These are phyloP conservation scores for Pogonus chalceus DNA, from an alignment of 1,140 invertebrate species.

Conservation along the genomic window DNA sequence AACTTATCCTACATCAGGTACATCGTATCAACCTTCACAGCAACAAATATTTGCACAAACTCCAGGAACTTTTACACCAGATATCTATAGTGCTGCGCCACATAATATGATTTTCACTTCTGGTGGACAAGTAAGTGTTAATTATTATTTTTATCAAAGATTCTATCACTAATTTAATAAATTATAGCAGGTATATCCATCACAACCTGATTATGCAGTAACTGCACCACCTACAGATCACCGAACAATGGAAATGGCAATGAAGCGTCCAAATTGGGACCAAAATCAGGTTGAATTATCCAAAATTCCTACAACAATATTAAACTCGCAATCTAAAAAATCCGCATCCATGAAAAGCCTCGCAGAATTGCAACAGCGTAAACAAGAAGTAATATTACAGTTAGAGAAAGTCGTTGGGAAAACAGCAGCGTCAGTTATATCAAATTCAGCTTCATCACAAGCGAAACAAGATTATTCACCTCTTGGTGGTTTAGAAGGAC, in stretches of 20 bases:
- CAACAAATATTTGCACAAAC: slow-evolving; percentile 26
- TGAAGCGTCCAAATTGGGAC: slow-evolving; percentile 21
- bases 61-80: slow-evolving; percentile 23
- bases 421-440: slow-evolving; percentile 37
- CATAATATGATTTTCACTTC: slow-evolving; percentile 30
- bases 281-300: not conserved
- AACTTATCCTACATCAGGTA: slow-evolving; percentile 14
- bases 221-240: slow-evolving; percentile 21
- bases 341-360: slow-evolving; percentile 38
- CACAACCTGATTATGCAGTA: slow-evolving; percentile 22
- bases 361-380: slow-evolving; percentile 52
- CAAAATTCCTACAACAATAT: not conserved
- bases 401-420: slow-evolving; percentile 53
- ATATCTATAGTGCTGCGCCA: slow-evolving; percentile 27
- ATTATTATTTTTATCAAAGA: not conserved
- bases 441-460: slow-evolving; percentile 29
- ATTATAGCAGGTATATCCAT: slow-evolving; percentile 19
- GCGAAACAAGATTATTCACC: slow-evolving; percentile 31
- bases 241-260: slow-evolving; percentile 22
- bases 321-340: slow-evolving; percentile 3
- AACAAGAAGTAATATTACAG: slow-evolving; percentile 55
- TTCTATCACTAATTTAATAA: not conserved
- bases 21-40: slow-evolving; percentile 20
- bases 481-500: slow-evolving; percentile 37
- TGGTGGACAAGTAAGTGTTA: slow-evolving; percentile 21